A percentile compares a stretch with the other conserved stretches of the same genome.
These are phyloP conservation scores for Micrasema minimum DNA, from an alignment of 1,140 invertebrate genomes.

Conservation along the genomic window DNA sequence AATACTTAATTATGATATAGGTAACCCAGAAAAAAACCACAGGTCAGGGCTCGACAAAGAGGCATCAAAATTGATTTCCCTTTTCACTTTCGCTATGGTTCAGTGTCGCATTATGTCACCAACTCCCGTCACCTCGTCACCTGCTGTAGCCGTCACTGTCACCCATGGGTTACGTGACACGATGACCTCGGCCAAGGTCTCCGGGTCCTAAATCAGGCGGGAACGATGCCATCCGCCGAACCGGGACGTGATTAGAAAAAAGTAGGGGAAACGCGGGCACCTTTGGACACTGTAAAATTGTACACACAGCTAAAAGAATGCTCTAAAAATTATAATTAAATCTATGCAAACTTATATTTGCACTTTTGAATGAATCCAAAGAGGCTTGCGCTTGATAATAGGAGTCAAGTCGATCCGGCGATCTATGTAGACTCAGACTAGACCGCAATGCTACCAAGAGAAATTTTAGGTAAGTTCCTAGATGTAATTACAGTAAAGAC, in stretches of 20 bases:
- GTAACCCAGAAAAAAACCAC: too few relatives aligned
- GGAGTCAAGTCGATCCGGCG: not conserved
- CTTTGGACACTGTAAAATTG: not conserved
- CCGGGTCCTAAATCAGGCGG: slow-evolving; percentile 38
- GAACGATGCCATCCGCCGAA: slow-evolving; percentile 42
- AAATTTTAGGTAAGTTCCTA: too few relatives aligned
- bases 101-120: slow-evolving; percentile 16
- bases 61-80: not conserved
- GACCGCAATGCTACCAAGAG: too few relatives aligned
- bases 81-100: too few relatives aligned
- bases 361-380: not conserved
- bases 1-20: too few relatives aligned
- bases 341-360: not conserved
- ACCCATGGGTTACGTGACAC: not conserved
- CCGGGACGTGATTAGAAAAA: not conserved
- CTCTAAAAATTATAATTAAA: not conserved
- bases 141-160: not conserved
- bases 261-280: not conserved
- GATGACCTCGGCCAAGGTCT: slow-evolving; percentile 35
- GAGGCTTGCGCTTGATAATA: not conserved
- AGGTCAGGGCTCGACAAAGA: not conserved
- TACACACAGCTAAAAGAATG: not conserved
- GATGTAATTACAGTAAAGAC: too few relatives aligned
- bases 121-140: not conserved
- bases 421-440: too few relatives aligned